Base-by-base conservation (phyloP, 64 coral and sea anemone genomes). In the Dendronephthya gigantea region DNA sequence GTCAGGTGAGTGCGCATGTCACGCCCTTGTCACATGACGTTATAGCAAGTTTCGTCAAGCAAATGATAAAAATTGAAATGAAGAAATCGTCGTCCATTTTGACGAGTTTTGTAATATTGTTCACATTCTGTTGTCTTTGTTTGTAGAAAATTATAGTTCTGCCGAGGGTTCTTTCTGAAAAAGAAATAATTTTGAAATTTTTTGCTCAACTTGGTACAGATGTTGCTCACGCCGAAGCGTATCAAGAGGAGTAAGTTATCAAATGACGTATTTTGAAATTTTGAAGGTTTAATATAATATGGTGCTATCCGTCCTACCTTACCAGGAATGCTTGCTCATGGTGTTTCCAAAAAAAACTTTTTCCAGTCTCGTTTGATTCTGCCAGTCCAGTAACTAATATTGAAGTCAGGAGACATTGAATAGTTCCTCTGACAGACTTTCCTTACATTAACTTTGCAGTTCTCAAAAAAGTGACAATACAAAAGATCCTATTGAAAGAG, bases 201-300 rank as follows among this genome's bases (percentile, higher is more conserved):
- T 98, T 98, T 72, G 91, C 89, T 86, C 86, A 87, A 48, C 93
- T 92, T 92, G 95, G 92, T 65, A 98, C 95, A 40, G 95, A 98
- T 88, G 90, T 84, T 9, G 68, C 62, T 0, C 43, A 85, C 31
- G 68, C 83, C 9, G 72, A 79, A 34, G 72, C 72, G 0, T 79
- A 79, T 39, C 72, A 79, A 79, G 72, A 79, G 0, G 28, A 79
- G 72, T 79, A 34, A 79, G 72, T 79, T 62, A 7, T 6, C 41
- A 45, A 45, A 45, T 11, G 2, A 66, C 19, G 29, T 66, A 66
- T 66, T 66, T 66, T 5, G 6, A 66, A 15, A 66, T n/a, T 66
- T n/a, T n/a, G 19, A n/a, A n/a, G n/a, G n/a, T n/a, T n/a, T n/a
- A n/a, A n/a, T n/a, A n/a, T n/a, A n/a, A n/a, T n/a, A n/a, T n/a